Base-by-base conservation (phyloP, 2,888 invertebrate species). In the Drosophila siamana region DNA sequence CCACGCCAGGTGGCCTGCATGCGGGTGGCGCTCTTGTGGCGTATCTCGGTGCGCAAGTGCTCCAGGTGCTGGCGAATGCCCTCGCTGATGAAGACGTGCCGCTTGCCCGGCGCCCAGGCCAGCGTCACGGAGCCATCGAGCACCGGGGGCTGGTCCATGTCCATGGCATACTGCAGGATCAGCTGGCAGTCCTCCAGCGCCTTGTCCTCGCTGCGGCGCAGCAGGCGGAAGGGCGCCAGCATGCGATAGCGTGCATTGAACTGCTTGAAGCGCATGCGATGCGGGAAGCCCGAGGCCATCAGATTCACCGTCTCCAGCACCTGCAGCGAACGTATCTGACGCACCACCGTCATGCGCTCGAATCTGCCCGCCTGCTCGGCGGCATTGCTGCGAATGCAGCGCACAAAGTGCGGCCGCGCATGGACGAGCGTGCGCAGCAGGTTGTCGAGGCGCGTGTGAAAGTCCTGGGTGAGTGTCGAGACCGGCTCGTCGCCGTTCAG, bases 221-320 rank as follows among this genome's bases (percentile, higher is more conserved):
- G 92, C 86, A 93, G 94, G 72, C 95, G 94, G 90, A 96, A 96
- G n/a, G 96, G 95, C 57, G 96, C 97, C 82, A 98, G 93, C 89
- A 97, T 94, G 78, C 96, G 94, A 93, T 98, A 98, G 26, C 98
- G 94, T 0, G 95, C 94, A 91, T 96, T 96, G 93, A 98, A 98
- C 36, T 97, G 97, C 91, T 97, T 98, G 92, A 98, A 98, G 22
- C 98, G 94, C 97, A 98, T 97, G 82, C 98, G 94, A 92, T 98
- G 98, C 24, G 98, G 98, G 92, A 97, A 98, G 7, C 98, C 98
- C 88, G 97, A 97, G 11, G 98, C 97, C 98, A 98, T 98, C 68
- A 98, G 93, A 92, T 98, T 98, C 15, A 98, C 97, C 41, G 98
- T 98, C 93, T 98, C 98, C 55, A 98, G 93, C n/a, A 98, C 95